Percentiles rank a stretch among this genome's conserved stretches.
Evolutionary conservation across 2,888 invertebrate species (phyloP).

Genomic region (Tenthredo mesomela): DNA sequence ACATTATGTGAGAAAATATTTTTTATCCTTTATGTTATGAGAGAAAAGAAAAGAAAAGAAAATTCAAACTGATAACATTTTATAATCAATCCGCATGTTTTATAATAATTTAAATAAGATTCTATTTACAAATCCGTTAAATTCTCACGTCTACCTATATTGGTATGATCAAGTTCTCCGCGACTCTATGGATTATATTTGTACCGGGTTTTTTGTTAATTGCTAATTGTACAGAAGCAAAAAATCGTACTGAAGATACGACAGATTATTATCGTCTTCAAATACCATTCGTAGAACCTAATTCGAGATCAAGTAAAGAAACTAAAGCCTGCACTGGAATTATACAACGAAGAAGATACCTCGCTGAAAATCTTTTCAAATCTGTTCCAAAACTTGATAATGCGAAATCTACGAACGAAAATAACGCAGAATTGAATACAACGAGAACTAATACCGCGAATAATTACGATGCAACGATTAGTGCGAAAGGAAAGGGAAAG

Average conservation of each 20-base stretch:
- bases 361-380: neutral
- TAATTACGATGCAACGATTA: neutral
- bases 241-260: neutral
- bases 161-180: slow-evolving; percentile 50
- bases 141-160: neutral
- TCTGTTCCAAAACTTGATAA: neutral
- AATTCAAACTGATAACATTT: slow-evolving; percentile 23
- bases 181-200: slow-evolving; percentile 57
- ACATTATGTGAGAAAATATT: slow-evolving; percentile 20
- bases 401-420: neutral
- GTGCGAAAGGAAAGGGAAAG: neutral
- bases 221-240: slow-evolving; percentile 51
- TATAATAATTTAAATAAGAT: neutral
- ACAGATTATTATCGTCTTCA: neutral
- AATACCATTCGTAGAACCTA: neutral
- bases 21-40: slow-evolving; percentile 5
- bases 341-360: neutral
- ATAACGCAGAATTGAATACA: neutral
- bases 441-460: neutral
- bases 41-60: neutral
- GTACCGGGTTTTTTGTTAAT: slow-evolving; percentile 53
- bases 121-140: neutral
- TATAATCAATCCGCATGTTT: neutral
- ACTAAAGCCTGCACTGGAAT: neutral
- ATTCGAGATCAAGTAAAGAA: neutral